phyloP scores from a whole-genome alignment of 2,888 invertebrate species.

The Tinea trinotella region DNA sequence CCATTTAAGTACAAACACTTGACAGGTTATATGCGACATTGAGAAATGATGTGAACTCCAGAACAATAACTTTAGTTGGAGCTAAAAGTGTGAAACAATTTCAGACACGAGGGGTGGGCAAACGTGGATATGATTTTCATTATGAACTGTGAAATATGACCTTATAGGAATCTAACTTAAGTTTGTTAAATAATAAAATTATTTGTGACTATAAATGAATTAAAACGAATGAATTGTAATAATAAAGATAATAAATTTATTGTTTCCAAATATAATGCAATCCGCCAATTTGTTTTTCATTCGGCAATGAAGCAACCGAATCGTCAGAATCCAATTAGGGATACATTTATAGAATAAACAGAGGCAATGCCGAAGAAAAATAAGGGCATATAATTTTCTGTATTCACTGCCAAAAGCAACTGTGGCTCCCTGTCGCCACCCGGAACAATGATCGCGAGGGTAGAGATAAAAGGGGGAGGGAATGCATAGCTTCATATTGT shows the following conservation, averaged over 20 bases:
- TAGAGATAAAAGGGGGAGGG: slow-evolving; percentile 51
- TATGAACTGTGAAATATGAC: slow-evolving; percentile 15
- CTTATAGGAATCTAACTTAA: too few species aligned
- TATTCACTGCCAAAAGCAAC: slow-evolving; percentile 47
- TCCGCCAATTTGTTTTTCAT: background rate
- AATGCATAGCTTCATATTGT: slow-evolving; percentile 66
- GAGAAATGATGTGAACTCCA: slow-evolving; percentile 59
- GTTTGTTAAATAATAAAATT: too few species aligned
- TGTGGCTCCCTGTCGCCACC: slow-evolving; percentile 40
- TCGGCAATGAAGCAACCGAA: background rate
- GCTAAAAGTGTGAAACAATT: slow-evolving; percentile 16
- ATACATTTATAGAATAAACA: slow-evolving; percentile 41
- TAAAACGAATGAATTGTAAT: background rate
- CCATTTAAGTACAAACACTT: slow-evolving; percentile 25
- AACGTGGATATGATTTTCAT: slow-evolving; percentile 15
- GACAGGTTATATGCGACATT: slow-evolving; percentile 30
- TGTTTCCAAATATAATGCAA: background rate
- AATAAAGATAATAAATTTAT: background rate
- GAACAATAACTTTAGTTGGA: slow-evolving; percentile 60
- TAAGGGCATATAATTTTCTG: slow-evolving; percentile 47
- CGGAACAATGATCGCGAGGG: slow-evolving; percentile 62
- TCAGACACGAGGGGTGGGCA: slow-evolving; percentile 1
- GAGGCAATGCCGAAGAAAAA: slow-evolving; percentile 45
- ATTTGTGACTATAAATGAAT: too few species aligned
- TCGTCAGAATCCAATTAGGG: slow-evolving; percentile 41